A percentile compares a stretch with the other conserved stretches of the same genome.
Conservation (phyloP, 1,140 invertebrate genomes). For the Reticulitermes speratus region DNA sequence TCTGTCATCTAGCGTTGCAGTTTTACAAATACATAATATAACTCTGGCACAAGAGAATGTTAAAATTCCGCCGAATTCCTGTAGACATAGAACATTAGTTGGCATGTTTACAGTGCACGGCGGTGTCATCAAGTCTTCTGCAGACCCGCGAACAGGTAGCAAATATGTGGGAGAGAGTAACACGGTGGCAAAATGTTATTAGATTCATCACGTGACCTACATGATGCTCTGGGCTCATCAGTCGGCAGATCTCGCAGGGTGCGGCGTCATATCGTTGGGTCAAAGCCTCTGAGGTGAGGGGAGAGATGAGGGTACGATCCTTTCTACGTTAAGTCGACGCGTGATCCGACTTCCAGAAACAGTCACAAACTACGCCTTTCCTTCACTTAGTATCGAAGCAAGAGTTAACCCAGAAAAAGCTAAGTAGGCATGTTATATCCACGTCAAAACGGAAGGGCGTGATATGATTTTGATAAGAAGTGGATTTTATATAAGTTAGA, state of each 20-base stretch:
- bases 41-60: too few species aligned
- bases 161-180: background rate
- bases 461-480: background rate
- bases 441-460: background rate
- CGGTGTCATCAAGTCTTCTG: background rate
- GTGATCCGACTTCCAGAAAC: background rate
- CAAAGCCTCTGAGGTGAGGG: background rate
- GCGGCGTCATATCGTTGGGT: background rate
- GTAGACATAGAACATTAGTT: too few species aligned
- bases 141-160: background rate
- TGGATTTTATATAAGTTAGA: background rate
- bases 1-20: too few species aligned
- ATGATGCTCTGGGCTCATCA: background rate
- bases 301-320: background rate
- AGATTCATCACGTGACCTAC: conserved; percentile 14
- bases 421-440: background rate
- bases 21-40: too few species aligned
- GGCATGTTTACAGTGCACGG: too few species aligned
- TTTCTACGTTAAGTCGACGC: background rate
- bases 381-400: background rate
- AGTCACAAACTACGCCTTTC: background rate
- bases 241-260: background rate
- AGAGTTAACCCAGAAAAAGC: background rate
- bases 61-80: too few species aligned
- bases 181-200: conserved; percentile 9